Base-by-base conservation (phyloP, 1,140 invertebrate species). In the Planococcus citri region DNA sequence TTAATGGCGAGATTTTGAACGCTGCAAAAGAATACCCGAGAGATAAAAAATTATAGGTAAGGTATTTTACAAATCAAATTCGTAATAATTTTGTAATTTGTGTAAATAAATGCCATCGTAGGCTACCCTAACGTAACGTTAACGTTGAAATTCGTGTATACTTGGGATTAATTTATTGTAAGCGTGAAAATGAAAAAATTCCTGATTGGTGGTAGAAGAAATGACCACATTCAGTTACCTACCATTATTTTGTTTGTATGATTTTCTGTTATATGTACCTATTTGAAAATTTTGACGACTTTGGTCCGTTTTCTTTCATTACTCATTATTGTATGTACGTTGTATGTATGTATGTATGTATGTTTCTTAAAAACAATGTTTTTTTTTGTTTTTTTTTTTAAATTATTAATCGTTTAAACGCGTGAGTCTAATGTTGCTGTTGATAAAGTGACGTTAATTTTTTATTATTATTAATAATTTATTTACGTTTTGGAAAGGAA, bases 141-240 rank as follows among this genome's bases (percentile, higher is more conserved):
- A 9, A 14, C 12, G 2, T 51, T 51, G 17, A 51, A 51, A 51
- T 51, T 51, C n/a, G 41, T 51, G 41, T 51, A 9, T 51, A 51
- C 4, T 51, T n/a, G 41, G 17, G 29, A 33, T 6, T 33, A 6
- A 51, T 51, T 9, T 9, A 9, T 9, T 51, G 4, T 51, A 51
- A 51, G 41, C 10, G 41, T 51, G 3, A 20, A 9, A n/a, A n/a
- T n/a, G n/a, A 17, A 3, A 51, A 51, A 51, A 51, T 51, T 9
- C 17, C 41, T 51, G 41, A 51, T 51, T 51, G 41, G 41, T 51
- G 41, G 41, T 51, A 51, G 41, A 51, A 51, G 41, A 51, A 17
- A 51, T 51, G 41, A 51, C 41, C 41, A 51, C 41, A 51, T 51
- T 51, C 41, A 51, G 41, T 51, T 51, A 51, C 41, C 41, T 51